Evolutionary conservation across 2,113 vertebrate genomes (phyloP).

Genomic region (Dicerorhinus sumatrensis): DNA sequence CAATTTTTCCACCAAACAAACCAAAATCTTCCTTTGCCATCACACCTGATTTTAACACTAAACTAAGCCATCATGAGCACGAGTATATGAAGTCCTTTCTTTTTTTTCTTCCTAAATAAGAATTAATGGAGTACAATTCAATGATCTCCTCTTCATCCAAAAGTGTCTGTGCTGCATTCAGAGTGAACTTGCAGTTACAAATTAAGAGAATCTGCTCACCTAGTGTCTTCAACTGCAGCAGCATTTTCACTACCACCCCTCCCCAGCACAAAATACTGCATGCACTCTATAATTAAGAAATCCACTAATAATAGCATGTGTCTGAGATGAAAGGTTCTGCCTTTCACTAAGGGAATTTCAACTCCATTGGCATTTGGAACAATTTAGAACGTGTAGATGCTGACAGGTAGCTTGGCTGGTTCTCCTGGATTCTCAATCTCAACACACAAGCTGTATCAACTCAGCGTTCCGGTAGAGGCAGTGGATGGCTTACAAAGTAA

Average conservation of each 20-base stretch:
- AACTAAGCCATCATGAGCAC: not conserved
- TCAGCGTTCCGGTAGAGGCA: not conserved
- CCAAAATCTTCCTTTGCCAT: not conserved
- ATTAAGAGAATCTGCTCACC: not conserved
- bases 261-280: not conserved
- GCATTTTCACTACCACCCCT: accelerated
- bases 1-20: not conserved
- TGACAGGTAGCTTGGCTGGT: not conserved
- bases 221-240: not conserved
- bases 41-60: not conserved
- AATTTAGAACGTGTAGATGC: not conserved
- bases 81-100: not conserved
- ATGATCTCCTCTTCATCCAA: too few species aligned
- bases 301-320: conserved; percentile 8
- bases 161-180: accelerated
- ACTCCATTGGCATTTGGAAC: not conserved
- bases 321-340: not conserved
- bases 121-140: not conserved
- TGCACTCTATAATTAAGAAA: conserved; percentile 55
- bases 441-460: not conserved
- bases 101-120: not conserved
- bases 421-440: not conserved
- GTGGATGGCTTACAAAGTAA: not conserved
- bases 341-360: not conserved
- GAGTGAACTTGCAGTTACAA: not conserved